Conservation (phyloP, 2,797 vertebrate species). For the Onychomys arenicola region DNA sequence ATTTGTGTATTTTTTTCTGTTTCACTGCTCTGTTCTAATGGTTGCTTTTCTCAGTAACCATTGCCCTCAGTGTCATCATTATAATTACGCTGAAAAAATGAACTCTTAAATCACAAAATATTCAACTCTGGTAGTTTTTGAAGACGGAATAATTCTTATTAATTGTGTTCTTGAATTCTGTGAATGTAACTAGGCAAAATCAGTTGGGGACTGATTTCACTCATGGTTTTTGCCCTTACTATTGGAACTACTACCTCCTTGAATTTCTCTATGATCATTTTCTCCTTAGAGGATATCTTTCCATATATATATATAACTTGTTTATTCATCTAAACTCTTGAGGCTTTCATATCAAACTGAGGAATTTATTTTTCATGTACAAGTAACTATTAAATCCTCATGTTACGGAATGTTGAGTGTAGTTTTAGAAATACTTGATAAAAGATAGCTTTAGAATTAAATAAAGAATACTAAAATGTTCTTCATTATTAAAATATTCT, state of each 20-base stretch:
- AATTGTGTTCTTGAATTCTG: not conserved
- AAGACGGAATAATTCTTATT: not conserved
- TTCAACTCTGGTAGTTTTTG: conserved; percentile 7
- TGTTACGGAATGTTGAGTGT: not conserved
- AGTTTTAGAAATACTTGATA: not conserved
- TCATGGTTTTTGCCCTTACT: not conserved
- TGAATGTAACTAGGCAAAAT: not conserved
- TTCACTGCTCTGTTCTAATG: not conserved
- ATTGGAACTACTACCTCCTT: not conserved
- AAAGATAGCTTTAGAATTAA: conserved; percentile 8
- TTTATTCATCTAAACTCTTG: not conserved
- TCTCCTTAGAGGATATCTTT: not conserved
- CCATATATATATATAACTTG: not conserved
- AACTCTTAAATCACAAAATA: not conserved
- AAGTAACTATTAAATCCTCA: not conserved
- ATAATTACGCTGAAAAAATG: not conserved
- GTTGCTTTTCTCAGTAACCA: not conserved
- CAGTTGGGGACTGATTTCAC: not conserved
- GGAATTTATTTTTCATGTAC: conserved; percentile 33
- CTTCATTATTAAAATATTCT: not conserved
- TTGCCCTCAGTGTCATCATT: not conserved
- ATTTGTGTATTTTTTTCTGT: not conserved
- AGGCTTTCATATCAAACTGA: not conserved
- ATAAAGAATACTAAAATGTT: conserved; percentile 15
- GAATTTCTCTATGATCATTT: not conserved